A percentile compares a stretch with the other conserved stretches of the same genome.
Evolutionary conservation across 2,888 invertebrate species (phyloP).

Genomic region (Dusona sp.): DNA sequence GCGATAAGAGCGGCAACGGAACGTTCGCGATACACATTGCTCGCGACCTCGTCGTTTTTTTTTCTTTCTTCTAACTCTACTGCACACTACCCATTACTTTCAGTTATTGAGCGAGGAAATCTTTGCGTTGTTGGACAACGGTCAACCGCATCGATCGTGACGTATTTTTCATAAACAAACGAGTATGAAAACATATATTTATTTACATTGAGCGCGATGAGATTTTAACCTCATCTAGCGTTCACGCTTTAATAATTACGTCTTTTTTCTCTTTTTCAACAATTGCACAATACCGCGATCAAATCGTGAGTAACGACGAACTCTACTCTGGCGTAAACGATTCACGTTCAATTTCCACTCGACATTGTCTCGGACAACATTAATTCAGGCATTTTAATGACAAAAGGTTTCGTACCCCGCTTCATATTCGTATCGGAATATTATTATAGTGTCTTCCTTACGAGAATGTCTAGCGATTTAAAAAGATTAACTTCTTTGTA

Average conservation of each 20-base stretch:
- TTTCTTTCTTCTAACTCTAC: not conserved
- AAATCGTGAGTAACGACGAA: conserved; percentile 23
- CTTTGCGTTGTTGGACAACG: conserved; percentile 46
- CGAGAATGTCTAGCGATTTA: not conserved
- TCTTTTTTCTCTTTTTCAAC: not conserved
- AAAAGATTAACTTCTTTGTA: not conserved
- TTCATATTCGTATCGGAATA: not conserved
- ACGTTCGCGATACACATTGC: conserved; percentile 34
- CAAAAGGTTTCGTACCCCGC: not conserved
- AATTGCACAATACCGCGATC: not conserved
- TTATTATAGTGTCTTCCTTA: not conserved
- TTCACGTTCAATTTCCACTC: conserved; percentile 7
- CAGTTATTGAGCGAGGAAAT: conserved; percentile 13
- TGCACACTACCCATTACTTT: conserved; percentile 21
- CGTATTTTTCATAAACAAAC: conserved; percentile 14
- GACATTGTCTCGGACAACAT: not conserved
- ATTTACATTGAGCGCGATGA: not conserved
- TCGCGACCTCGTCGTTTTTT: conserved; percentile 34
- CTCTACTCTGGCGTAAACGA: not conserved
- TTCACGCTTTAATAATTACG: conserved; percentile 15
- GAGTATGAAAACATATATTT: not conserved
- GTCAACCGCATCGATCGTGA: conserved; percentile 39
- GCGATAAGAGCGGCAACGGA: conserved; percentile 49
- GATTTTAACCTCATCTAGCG: conserved; percentile 46
- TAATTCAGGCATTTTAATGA: not conserved